Evolutionary conservation across 2,797 vertebrate species (phyloP), one percentile per base, ranked within the genome.

Genomic region (Poliocrania exsul): DNA sequence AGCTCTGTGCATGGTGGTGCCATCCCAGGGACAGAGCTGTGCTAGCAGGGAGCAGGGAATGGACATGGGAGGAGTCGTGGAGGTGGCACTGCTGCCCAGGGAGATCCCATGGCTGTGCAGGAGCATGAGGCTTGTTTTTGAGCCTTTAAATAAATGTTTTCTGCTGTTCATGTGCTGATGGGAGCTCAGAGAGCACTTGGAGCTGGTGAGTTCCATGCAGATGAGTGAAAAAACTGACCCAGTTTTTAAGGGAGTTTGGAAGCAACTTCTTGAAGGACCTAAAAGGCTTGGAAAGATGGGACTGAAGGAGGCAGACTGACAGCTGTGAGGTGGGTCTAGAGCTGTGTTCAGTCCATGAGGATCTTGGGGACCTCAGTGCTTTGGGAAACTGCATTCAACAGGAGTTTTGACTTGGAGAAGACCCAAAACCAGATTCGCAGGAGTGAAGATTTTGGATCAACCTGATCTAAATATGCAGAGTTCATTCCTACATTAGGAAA

Each of bases 1-100:
- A 6, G 67, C 62, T 72, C 20, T 0, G 0, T 64, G 71, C n/a
- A 0, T 54, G 49, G 20, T 3, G 2, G n/a, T 80, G 69, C 69
- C 11, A 16, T 26, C 44, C 79, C 57, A 1, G 2, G 50, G 72
- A 35, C 23, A 31, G 70, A 31, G 53, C 35, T 33, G 81, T 15
- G 78, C 44, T 9, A 1, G 4, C 19, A 4, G 33, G 46, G 69
- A 40, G 72, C 56, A 54, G 44, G 67, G 56, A 70, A 3, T 58
- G 81, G 87, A 17, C 35, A 4, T 0, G 0, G 54, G 35, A 58
- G 66, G 66, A 24, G 49, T 6, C 2, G 2, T 29, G 61, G 66
- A 56, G 82, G 46, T 88, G 82, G 1, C 70, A 5, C 9, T 38
- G 57, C 61, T 88, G 58, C 62, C 37, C 54, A 6, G 31, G 14